Conservation (phyloP, 2,888 invertebrate species). For the Theodoxus fluviatilis region DNA sequence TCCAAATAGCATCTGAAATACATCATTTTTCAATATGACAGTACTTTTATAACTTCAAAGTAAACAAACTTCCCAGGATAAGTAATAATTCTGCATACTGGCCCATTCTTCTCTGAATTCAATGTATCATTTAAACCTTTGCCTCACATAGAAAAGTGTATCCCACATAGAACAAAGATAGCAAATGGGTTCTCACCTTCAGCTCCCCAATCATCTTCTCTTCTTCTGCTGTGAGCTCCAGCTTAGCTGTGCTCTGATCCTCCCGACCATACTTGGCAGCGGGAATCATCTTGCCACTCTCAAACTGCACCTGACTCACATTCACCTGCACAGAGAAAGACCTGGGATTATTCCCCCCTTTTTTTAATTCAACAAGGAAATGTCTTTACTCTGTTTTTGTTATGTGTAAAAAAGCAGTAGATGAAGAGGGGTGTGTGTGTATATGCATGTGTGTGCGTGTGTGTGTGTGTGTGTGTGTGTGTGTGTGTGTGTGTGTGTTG, state of each 20-base stretch:
- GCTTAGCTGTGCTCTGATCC: slow-evolving; percentile 69
- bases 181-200: slow-evolving; percentile 49
- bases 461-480: too few species aligned
- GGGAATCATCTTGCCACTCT: slow-evolving; percentile 77
- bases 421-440: too few species aligned
- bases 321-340: slow-evolving; percentile 78
- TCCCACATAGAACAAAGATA: too few species aligned
- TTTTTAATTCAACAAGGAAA: too few species aligned
- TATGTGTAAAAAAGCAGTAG: too few species aligned
- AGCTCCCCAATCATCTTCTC: slow-evolving; percentile 72
- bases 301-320: slow-evolving; percentile 76
- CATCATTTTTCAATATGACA: background rate
- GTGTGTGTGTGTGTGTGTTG: too few species aligned
- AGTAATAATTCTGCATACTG: too few species aligned
- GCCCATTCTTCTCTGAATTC: too few species aligned
- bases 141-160: background rate
- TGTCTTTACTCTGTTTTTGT: too few species aligned
- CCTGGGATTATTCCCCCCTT: too few species aligned
- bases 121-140: too few species aligned
- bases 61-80: background rate
- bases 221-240: slow-evolving; percentile 70
- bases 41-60: background rate
- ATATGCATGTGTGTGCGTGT: too few species aligned
- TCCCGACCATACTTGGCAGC: slow-evolving; percentile 78
- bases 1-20: background rate